Evolutionary conservation across 92 coral and sea anemone species (phyloP).

Genomic region (Umimayanthus kanabou): DNA sequence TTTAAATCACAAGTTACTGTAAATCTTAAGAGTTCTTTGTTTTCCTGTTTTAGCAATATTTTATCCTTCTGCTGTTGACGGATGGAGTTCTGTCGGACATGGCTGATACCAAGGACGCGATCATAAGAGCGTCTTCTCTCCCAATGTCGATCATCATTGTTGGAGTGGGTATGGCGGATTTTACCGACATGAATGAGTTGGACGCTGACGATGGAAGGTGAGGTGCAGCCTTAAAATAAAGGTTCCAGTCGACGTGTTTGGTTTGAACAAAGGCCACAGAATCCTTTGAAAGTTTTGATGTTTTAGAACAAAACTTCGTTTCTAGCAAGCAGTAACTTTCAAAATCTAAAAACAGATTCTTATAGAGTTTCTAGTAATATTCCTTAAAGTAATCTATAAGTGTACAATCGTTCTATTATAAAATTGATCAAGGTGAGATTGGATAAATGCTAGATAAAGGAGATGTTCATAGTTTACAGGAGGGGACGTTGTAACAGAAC

Average conservation of each 20-base stretch:
- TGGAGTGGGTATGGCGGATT: constrained; percentile 94
- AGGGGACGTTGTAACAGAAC: too few species aligned
- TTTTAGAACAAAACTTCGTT: neutral
- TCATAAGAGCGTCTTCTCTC: constrained; percentile 85
- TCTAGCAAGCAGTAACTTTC: too few species aligned
- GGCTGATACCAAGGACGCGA: constrained; percentile 87
- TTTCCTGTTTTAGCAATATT: constrained; percentile 71
- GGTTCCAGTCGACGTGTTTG: neutral
- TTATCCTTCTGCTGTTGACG: constrained; percentile 82
- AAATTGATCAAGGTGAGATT: too few species aligned
- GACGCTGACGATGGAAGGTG: constrained; percentile 97
- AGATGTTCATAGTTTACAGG: too few species aligned
- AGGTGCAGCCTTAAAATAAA: constrained; percentile 2
- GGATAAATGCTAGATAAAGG: too few species aligned
- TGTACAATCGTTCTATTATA: too few species aligned
- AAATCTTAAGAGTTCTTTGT: neutral
- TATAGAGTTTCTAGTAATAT: too few species aligned
- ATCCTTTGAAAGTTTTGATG: neutral
- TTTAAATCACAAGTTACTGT: too few species aligned
- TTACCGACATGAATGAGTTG: constrained; percentile 89
- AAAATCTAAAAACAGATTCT: too few species aligned
- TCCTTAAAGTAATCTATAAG: too few species aligned
- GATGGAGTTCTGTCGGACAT: constrained; percentile 97
- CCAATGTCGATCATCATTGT: constrained; percentile 97
- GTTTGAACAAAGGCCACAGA: neutral